Evolutionary conservation across 2,797 vertebrate species (phyloP), one percentile per base, ranked within the genome.

Genomic region (Dicrostonyx torquatus): DNA sequence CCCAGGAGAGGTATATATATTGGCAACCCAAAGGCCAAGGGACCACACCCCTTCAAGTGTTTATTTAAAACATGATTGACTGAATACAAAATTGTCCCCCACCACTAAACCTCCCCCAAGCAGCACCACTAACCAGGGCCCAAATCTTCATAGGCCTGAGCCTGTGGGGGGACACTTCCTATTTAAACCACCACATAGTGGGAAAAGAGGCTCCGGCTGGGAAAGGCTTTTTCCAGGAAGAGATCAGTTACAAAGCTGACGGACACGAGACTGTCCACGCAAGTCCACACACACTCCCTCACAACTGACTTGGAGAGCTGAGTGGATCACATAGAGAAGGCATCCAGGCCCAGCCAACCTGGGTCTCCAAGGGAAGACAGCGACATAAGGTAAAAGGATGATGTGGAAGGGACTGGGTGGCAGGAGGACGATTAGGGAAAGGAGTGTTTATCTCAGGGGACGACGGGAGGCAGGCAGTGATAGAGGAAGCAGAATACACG

Each of bases 401-500:
- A 43, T 22, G 14, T 7, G 60, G 76, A 53, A 78, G n/a, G 37
- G 26, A n/a, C 24, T 40, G 60, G 40, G 66, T 37, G 6, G 14
- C 31, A 68, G 40, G 31, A n/a, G 20, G 13, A 20, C 29, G 64
- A 10, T 5, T 6, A 2, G 29, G n/a, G 2, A 62, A 62, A 53
- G 11, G 53, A 10, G 4, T 2, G 2, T 1, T 0, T 1, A n/a
- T 48, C 2, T 11, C 17, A 29, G 31, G n/a, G 18, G 45, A 22
- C 20, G 64, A 2, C 0, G 2, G 58, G 31, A n/a, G 37, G 45
- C 53, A 20, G 15, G 34, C 34, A 5, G 4, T 40, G 20, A 70
- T 0, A 45, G 15, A 48, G 26, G 58, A 72, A 2, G 58, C 48
- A 15, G 55, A 34, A 14, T 20, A 18, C 22, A 50, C 0, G 24